Evolutionary conservation across 2,888 invertebrate genomes (phyloP).

Genomic region (Yponomeuta malinellus): DNA sequence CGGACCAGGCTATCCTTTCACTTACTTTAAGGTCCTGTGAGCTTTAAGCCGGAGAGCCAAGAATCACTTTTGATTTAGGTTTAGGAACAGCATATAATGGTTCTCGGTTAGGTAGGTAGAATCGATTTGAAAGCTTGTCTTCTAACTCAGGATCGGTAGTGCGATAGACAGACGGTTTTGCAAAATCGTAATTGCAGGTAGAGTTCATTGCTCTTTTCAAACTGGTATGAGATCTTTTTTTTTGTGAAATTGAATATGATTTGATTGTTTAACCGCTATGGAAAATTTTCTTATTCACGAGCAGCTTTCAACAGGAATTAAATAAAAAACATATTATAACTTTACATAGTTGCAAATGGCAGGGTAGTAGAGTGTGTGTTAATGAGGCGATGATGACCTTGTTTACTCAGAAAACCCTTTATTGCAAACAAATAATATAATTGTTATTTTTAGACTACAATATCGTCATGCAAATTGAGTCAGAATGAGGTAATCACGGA

Average conservation of each 20-base stretch:
- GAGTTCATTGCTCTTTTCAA: not conserved
- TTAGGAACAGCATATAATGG: not conserved
- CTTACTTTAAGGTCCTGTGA: not conserved
- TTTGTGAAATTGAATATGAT: not conserved
- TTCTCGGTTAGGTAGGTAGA: not conserved
- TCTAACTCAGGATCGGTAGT: not conserved
- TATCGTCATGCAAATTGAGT: not conserved
- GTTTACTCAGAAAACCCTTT: not conserved
- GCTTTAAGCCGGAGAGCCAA: not conserved
- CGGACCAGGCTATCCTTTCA: not conserved
- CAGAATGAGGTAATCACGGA: not conserved
- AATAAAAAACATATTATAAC: too few species aligned
- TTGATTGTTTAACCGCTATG: not conserved
- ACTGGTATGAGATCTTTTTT: not conserved
- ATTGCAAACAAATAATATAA: not conserved
- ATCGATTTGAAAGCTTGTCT: slow-evolving; percentile 1
- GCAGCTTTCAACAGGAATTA: too few species aligned
- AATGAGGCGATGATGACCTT: not conserved
- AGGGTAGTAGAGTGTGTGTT: too few species aligned
- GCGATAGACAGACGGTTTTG: not conserved
- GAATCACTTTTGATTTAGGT: not conserved
- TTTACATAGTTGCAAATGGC: too few species aligned
- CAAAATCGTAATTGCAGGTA: not conserved
- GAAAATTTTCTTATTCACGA: not conserved
- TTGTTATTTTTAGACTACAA: not conserved